Percentiles rank a stretch among this genome's conserved stretches.
Evolutionary conservation across 2,113 vertebrate species (phyloP).

Genomic region (Callaeas wilsoni): DNA sequence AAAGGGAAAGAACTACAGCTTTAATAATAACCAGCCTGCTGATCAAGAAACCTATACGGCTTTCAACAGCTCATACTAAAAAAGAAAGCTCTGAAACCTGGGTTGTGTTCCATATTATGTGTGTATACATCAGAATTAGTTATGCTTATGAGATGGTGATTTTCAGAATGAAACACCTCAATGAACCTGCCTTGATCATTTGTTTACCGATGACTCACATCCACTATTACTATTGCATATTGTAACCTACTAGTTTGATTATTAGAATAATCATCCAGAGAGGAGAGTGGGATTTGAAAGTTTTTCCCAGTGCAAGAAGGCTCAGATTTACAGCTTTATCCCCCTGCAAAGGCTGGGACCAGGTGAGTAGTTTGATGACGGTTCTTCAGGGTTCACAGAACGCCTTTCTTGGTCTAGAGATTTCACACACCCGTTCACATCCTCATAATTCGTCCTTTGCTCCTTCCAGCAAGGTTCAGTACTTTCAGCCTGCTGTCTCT

Average conservation of each 20-base stretch:
- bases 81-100: background rate
- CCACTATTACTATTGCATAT: background rate
- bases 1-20: background rate
- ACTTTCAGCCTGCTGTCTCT: background rate
- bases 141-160: background rate
- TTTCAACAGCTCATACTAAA: background rate
- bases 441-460: background rate
- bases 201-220: background rate
- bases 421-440: rapidly evolving
- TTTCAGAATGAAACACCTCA: background rate
- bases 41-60: background rate
- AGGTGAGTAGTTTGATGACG: background rate
- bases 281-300: background rate
- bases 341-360: background rate
- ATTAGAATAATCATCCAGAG: background rate
- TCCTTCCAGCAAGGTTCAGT: background rate
- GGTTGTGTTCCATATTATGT: background rate
- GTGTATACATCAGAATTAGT: background rate
- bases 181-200: background rate
- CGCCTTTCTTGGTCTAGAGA: background rate
- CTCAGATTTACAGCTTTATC: background rate
- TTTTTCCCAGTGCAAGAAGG: background rate
- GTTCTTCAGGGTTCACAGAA: background rate
- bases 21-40: background rate
- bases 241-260: background rate